Evolutionary conservation across 2,113 vertebrate genomes (phyloP).

Genomic region (Glaucomys volans): DNA sequence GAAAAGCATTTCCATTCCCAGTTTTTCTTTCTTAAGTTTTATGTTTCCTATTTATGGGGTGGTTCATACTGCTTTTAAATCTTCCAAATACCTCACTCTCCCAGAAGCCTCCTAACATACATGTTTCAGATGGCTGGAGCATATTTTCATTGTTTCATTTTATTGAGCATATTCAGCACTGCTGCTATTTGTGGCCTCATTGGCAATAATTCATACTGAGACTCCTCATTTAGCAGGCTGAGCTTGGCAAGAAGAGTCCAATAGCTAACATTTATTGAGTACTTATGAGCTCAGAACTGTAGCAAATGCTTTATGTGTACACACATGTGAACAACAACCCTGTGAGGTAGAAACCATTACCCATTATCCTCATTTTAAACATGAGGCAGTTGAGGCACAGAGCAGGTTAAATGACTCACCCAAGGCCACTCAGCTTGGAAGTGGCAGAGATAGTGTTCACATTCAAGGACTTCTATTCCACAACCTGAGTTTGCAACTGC

Average conservation of each 20-base stretch:
- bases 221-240: not conserved
- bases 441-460: not conserved
- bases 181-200: not conserved
- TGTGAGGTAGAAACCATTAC: not conserved
- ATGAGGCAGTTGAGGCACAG: not conserved
- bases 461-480: not conserved
- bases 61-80: constrained; percentile 59
- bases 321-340: not conserved
- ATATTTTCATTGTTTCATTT: constrained; percentile 27
- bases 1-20: constrained; percentile 59
- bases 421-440: not conserved
- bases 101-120: constrained; percentile 52
- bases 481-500: not conserved
- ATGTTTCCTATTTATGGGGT: constrained; percentile 56
- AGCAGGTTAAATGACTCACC: not conserved
- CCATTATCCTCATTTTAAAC: not conserved
- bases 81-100: constrained; percentile 7
- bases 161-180: not conserved
- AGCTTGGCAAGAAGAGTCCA: not conserved
- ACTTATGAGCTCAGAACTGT: not conserved
- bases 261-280: not conserved
- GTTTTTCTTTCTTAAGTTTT: constrained; percentile 50
- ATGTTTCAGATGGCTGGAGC: constrained; percentile 32
- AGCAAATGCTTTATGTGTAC: not conserved
- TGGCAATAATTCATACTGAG: not conserved